Percentiles rank a stretch among this genome's conserved stretches.
These are phyloP conservation scores for Acanthosepion pharaonis DNA, from an alignment of 2,888 invertebrate species.

Conservation along the genomic window DNA sequence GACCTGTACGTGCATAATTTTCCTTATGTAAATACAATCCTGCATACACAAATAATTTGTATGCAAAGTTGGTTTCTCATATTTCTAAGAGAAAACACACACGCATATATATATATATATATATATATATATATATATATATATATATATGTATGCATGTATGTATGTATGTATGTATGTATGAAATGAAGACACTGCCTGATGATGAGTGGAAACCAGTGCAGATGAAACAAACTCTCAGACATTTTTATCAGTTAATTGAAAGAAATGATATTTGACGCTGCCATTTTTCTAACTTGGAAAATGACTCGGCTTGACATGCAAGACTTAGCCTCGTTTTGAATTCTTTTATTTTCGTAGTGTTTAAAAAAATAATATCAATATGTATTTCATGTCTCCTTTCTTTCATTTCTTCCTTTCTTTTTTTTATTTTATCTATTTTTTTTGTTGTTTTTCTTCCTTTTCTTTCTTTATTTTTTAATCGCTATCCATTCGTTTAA, in stretches of 20 bases:
- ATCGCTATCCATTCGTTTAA: not conserved
- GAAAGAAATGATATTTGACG: not conserved
- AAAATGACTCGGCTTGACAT: not conserved
- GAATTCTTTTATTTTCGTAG: not conserved
- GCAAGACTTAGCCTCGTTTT: not conserved
- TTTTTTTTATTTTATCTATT: no score
- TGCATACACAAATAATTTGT: not conserved
- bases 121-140: conserved; percentile 33
- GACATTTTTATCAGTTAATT: conserved; percentile 21
- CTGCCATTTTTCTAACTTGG: not conserved
- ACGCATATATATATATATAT: not conserved
- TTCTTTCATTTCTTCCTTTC: not conserved
- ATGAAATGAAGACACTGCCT: not conserved
- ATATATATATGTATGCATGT: not conserved
- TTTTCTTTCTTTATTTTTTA: no score
- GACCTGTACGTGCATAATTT: not conserved
- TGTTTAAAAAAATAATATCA: not conserved
- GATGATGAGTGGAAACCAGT: not conserved
- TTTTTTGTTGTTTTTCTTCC: no score
- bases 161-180: not conserved
- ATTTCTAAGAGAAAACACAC: not conserved
- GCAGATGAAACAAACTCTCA: not conserved
- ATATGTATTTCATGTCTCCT: not conserved
- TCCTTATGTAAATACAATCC: not conserved
- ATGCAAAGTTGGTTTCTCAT: not conserved